Evolutionary conservation across 1,140 invertebrate species (phyloP), one percentile per base, ranked within the genome.

Genomic region (Eumaeus atala): DNA sequence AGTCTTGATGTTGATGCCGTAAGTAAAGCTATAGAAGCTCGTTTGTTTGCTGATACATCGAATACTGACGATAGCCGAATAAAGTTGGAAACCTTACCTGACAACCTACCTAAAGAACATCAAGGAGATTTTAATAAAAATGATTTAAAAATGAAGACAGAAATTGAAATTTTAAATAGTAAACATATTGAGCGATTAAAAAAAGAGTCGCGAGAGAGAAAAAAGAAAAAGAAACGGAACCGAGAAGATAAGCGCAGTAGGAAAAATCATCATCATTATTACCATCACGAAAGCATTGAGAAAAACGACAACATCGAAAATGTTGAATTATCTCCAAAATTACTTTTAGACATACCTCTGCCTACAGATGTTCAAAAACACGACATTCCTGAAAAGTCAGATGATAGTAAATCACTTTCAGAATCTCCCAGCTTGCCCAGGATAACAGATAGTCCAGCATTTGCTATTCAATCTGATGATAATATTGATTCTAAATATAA

Each of bases 201-300:
- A 59, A 92, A 91, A 69, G 93, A 94, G 58, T 84, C 88, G 14
- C 92, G 92, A 65, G 93, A 94, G 61, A 94, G 93, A 72, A 94
- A 93, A 72, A 95, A 95, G 78, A 95, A 95, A 67, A 91, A 94
- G 49, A 95, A 95, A 69, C 93, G 92, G 66, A 94, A 91, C 16
- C 94, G 93, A 69, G 94, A 95, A 66, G 93, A 95, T 55, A 90
- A 91, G 64, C 91, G 91, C 51, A 90, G 87, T 61, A 87, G 91
- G n/a, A 91, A 91, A 67, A 89, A 92, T 35, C 91, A 92, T 67
- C 90, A 93, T 59, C 90, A 93, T 58, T 89, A 90, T 72, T 89
- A 89, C 56, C 90, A 91, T 63, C 89, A 89, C 56, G 78, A 85
- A 33, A 79, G 77, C 54, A 16, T 56, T 12, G 67, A 73, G 7